A percentile compares a stretch with the other conserved stretches of the same genome.
phyloP scores from a whole-genome alignment of 2,797 vertebrate species.

The Moxostoma hubbsi region DNA sequence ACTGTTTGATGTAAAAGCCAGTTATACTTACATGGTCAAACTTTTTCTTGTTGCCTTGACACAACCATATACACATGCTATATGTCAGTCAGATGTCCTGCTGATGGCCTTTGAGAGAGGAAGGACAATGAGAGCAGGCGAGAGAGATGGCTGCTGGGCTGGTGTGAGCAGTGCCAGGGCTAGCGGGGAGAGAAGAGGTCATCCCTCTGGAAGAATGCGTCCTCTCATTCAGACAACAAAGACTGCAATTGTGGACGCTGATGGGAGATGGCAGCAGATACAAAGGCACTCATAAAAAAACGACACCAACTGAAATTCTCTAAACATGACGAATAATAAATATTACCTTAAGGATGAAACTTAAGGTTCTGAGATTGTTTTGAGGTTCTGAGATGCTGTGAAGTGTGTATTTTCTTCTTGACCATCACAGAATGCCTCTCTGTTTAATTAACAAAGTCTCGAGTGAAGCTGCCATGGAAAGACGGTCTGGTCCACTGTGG shows the following conservation, averaged over 20 bases:
- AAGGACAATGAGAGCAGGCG: neutral
- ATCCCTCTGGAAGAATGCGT: slow-evolving; percentile 77
- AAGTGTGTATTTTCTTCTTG: slow-evolving; percentile 1
- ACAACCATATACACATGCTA: neutral
- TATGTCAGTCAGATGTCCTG: slow-evolving; percentile 16
- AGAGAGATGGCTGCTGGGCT: slow-evolving; percentile 59
- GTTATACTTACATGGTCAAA: slow-evolving; percentile 38
- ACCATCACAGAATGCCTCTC: neutral
- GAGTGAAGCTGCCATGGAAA: neutral
- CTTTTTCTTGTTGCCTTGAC: neutral
- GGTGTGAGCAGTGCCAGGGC: slow-evolving; percentile 69
- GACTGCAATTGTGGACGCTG: slow-evolving; percentile 75
- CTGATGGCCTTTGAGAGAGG: neutral
- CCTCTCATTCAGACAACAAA: slow-evolving; percentile 80
- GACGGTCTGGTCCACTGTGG: neutral
- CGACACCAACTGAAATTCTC: slow-evolving; percentile 49
- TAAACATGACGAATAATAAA: slow-evolving; percentile 22
- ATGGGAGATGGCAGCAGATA: slow-evolving; percentile 62
- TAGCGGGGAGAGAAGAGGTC: slow-evolving; percentile 75
- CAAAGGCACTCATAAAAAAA: slow-evolving; percentile 64
- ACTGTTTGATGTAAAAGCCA: neutral
- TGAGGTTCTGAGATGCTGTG: neutral
- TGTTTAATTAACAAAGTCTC: neutral
- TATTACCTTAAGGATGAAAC: slow-evolving; percentile 5
- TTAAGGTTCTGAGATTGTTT: neutral